phyloP scores from a whole-genome alignment of 2,113 vertebrate genomes.

The Hypomesus transpacificus region DNA sequence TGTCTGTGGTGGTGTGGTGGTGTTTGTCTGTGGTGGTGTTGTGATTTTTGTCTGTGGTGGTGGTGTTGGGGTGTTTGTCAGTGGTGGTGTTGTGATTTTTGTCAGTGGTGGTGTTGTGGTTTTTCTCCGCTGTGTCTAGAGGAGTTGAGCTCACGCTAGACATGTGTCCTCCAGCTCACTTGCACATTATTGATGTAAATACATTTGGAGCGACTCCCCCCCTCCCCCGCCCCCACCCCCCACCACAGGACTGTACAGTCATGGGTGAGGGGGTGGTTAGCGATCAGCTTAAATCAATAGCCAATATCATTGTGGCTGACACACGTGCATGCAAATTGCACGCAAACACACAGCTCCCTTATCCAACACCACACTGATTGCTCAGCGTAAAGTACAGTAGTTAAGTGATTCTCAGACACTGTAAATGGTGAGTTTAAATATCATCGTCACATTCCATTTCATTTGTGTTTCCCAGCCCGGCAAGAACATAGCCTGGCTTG shows the following conservation, averaged over 20 bases:
- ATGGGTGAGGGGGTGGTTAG: neutral
- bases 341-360: neutral
- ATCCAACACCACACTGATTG: neutral
- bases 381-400: neutral
- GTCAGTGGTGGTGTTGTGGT: neutral
- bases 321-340: neutral
- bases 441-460: constrained; percentile 30
- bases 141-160: too few relatives aligned
- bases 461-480: constrained; percentile 39
- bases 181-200: constrained; percentile 9
- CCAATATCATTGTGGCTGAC: neutral
- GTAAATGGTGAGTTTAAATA: constrained; percentile 23
- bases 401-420: constrained; percentile 7
- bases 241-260: neutral
- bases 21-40: neutral
- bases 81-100: neutral
- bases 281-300: constrained; percentile 1
- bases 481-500: constrained; percentile 28
- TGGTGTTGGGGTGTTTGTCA: neutral
- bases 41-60: too few relatives aligned
- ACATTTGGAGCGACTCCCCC: constrained; percentile 1
- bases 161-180: neutral
- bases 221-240: neutral
- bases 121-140: too few relatives aligned
- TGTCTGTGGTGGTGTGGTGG: neutral